A percentile compares a stretch with the other conserved stretches of the same genome.
Evolutionary conservation across 2,888 invertebrate species (phyloP).

Genomic region (Cheilosia grossa): DNA sequence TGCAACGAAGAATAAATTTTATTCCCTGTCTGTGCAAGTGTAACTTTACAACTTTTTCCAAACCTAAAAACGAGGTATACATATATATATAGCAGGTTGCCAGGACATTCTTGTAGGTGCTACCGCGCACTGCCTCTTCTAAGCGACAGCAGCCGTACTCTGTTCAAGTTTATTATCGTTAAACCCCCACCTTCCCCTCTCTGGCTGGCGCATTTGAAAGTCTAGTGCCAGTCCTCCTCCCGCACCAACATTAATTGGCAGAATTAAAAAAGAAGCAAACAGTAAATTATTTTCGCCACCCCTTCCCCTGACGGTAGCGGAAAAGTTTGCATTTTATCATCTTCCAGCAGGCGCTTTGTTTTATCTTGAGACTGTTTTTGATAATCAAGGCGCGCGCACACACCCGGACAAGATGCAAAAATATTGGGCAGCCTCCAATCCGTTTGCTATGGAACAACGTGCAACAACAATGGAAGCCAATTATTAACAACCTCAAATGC

Average conservation of each 20-base stretch:
- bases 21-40: slow-evolving; percentile 66
- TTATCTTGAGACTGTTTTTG: slow-evolving; percentile 53
- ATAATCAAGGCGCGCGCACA: slow-evolving; percentile 44
- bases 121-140: slow-evolving; percentile 17
- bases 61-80: slow-evolving; percentile 14
- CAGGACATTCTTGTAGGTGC: slow-evolving; percentile 19
- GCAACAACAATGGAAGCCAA: slow-evolving; percentile 54
- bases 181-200: neutral
- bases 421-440: slow-evolving; percentile 11
- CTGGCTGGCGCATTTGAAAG: slow-evolving; percentile 22
- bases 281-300: slow-evolving; percentile 54
- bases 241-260: slow-evolving; percentile 59
- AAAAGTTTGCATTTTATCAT: slow-evolving; percentile 68
- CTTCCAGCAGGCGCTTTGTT: slow-evolving; percentile 42
- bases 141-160: slow-evolving; percentile 41
- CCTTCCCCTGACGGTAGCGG: neutral
- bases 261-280: slow-evolving; percentile 61
- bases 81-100: neutral
- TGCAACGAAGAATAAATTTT: slow-evolving; percentile 72
- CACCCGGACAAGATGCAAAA: slow-evolving; percentile 37
- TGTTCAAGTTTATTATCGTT: slow-evolving; percentile 29
- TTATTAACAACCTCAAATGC: slow-evolving; percentile 67
- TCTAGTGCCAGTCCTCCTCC: slow-evolving; percentile 16
- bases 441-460: slow-evolving; percentile 4
- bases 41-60: slow-evolving; percentile 65